Conservation (phyloP, 2,113 vertebrate species). For the Plecotus auritus region DNA sequence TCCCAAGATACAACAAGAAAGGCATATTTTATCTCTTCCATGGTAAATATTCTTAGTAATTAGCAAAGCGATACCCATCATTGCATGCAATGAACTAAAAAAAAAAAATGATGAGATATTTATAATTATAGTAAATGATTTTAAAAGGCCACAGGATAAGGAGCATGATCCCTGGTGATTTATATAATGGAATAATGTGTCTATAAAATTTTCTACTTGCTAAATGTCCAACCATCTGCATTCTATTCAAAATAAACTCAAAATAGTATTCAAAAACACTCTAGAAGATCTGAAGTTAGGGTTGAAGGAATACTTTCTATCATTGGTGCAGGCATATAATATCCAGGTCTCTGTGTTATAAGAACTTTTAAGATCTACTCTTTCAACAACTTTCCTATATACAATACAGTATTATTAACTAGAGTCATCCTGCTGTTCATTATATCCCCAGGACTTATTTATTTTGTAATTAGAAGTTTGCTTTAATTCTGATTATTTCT, state of each 20-base stretch:
- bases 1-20: neutral
- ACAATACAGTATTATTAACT: neutral
- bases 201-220: neutral
- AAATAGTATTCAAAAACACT: slow-evolving; percentile 30
- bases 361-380: neutral
- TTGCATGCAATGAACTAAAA: slow-evolving; percentile 68
- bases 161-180: slow-evolving; percentile 32
- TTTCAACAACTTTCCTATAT: neutral
- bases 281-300: neutral
- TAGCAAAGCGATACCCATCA: slow-evolving; percentile 54
- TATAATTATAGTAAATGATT: slow-evolving; percentile 68
- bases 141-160: slow-evolving; percentile 40
- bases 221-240: slow-evolving; percentile 34
- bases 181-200: slow-evolving; percentile 28
- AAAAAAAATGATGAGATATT: slow-evolving; percentile 52
- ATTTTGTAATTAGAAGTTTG: neutral
- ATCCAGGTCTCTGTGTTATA: neutral
- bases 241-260: slow-evolving; percentile 44
- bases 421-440: neutral
- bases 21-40: neutral
- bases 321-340: neutral
- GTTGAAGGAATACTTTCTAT: neutral
- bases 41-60: slow-evolving; percentile 55
- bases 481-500: neutral
- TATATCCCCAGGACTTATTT: neutral